Evolutionary conservation across 1,140 invertebrate genomes (phyloP).

Genomic region (Drosophila mayri): DNA sequence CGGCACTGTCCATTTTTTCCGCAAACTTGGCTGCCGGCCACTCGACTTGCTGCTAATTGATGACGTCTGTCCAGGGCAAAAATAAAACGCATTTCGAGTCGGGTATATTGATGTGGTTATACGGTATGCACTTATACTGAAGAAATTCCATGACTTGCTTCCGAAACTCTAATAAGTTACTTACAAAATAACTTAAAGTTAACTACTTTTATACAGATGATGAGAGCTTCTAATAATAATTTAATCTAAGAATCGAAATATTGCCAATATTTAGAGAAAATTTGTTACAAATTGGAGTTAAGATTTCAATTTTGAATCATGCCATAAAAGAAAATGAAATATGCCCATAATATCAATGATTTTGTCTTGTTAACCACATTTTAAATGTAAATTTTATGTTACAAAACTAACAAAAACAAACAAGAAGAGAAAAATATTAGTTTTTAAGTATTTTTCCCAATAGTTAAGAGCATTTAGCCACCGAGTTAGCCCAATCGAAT

Average conservation of each 20-base stretch:
- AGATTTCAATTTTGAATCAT: background rate
- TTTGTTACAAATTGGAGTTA: background rate
- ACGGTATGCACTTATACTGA: background rate
- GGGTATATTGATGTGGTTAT: conserved; percentile 3
- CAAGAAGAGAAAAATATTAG: too few relatives aligned
- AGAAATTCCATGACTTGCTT: background rate
- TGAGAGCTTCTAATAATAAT: background rate
- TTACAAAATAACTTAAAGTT: too few relatives aligned
- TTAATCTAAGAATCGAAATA: background rate
- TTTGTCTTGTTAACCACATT: background rate
- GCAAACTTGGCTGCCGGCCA: conserved; percentile 63
- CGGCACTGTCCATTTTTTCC: conserved; percentile 65
- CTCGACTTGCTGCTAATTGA: conserved; percentile 68
- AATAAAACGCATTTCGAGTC: conserved; percentile 8
- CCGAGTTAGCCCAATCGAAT: background rate
- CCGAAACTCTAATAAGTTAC: background rate
- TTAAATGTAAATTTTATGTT: background rate
- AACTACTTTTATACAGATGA: background rate
- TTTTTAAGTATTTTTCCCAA: background rate
- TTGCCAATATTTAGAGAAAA: background rate
- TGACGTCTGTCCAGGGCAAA: conserved; percentile 38
- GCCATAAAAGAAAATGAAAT: background rate
- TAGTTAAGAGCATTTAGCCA: conserved; percentile 21
- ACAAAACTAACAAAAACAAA: too few relatives aligned
- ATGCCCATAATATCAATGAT: background rate